Conservation (phyloP, 2,888 invertebrate genomes). For the Sinopyrophorus schimmeli region DNA sequence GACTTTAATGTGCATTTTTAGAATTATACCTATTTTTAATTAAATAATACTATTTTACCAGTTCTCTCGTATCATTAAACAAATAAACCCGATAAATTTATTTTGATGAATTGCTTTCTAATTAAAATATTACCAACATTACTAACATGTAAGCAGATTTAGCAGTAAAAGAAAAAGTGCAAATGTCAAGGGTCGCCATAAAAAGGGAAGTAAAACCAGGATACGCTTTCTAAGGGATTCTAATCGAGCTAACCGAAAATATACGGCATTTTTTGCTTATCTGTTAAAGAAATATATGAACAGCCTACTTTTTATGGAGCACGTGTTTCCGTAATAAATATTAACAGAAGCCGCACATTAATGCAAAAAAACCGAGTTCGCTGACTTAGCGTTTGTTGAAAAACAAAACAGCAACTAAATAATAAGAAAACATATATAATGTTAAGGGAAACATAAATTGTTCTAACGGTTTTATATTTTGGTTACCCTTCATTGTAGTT, state of each 20-base stretch:
- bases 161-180: conserved; percentile 32
- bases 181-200: conserved; percentile 36
- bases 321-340: conserved; percentile 31
- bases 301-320: conserved; percentile 23
- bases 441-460: conserved; percentile 31
- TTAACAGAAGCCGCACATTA: conserved; percentile 28
- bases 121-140: no score
- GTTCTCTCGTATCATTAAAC: no score
- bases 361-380: conserved; percentile 21
- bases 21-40: no score
- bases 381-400: conserved; percentile 14
- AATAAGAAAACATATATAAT: conserved; percentile 20
- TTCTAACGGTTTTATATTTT: conserved; percentile 33
- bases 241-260: conserved; percentile 34
- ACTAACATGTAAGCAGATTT: conserved; percentile 21
- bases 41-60: no score
- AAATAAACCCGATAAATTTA: no score
- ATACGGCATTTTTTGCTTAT: conserved; percentile 35
- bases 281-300: conserved; percentile 30
- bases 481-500: conserved; percentile 31
- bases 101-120: no score
- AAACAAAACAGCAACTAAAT: conserved; percentile 18
- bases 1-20: conserved; percentile 8
- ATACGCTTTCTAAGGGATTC: conserved; percentile 36
- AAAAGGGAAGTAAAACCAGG: conserved; percentile 36